A percentile compares a stretch with the other conserved stretches of the same genome.
Conservation (phyloP, 2,888 invertebrate species). For the Drosophila mimetica region DNA sequence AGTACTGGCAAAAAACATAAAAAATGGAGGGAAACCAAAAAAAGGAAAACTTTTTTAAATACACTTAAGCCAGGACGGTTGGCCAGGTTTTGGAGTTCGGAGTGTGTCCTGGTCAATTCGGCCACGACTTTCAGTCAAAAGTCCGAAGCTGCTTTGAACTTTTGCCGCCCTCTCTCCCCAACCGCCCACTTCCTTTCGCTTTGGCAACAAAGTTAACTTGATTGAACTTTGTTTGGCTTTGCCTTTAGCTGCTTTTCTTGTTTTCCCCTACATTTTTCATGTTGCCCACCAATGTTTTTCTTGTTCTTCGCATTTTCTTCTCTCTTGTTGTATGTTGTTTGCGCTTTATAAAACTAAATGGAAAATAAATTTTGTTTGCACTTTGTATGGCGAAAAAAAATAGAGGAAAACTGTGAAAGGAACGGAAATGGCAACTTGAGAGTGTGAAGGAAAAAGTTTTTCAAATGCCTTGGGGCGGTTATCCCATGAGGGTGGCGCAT, state of each 20-base stretch:
- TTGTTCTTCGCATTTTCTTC: constrained; percentile 41
- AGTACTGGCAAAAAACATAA: constrained; percentile 13
- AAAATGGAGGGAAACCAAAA: neutral
- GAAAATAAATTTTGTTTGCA: constrained; percentile 78
- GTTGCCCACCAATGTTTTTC: constrained; percentile 64
- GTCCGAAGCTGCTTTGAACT: constrained; percentile 68
- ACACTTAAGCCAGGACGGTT: constrained; percentile 46
- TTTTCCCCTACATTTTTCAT: constrained; percentile 30
- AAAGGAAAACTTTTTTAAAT: constrained; percentile 44
- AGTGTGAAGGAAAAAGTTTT: constrained; percentile 68
- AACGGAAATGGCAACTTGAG: constrained; percentile 70
- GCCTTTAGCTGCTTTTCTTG: constrained; percentile 68
- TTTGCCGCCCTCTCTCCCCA: constrained; percentile 30
- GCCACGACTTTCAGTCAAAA: constrained; percentile 71
- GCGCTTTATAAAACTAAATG: constrained; percentile 74
- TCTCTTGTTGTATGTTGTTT: constrained; percentile 55
- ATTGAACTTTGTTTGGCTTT: constrained; percentile 78
- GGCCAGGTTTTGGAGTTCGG: constrained; percentile 20
- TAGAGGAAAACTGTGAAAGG: constrained; percentile 19
- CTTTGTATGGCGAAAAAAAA: constrained; percentile 52
- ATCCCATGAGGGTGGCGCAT: constrained; percentile 9
- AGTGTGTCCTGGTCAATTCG: constrained; percentile 61
- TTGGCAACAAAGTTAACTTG: constrained; percentile 77
- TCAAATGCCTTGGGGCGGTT: constrained; percentile 29
- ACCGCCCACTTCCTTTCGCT: constrained; percentile 54